Evolutionary conservation across 2,888 invertebrate genomes (phyloP).

Genomic region (Macroteleia sp.): DNA sequence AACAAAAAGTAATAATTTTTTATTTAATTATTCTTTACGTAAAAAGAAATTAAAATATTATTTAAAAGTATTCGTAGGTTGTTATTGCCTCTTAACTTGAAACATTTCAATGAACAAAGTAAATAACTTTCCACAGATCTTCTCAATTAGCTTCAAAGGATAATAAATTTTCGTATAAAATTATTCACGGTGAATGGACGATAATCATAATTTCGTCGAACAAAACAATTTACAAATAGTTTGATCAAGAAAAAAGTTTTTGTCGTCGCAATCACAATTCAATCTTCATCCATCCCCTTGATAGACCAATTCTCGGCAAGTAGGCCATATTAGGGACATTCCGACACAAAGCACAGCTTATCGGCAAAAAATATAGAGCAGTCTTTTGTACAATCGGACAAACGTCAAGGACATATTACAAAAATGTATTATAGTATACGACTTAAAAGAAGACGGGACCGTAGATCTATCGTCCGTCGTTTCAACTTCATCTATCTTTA

Average conservation of each 20-base stretch:
- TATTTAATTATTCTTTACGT: no score
- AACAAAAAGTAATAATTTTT: no score
- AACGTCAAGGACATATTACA: constrained; percentile 32
- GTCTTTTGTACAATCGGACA: constrained; percentile 11
- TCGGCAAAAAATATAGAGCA: constrained; percentile 10
- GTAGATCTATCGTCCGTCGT: constrained; percentile 33
- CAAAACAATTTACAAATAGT: constrained; percentile 16
- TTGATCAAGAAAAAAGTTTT: background rate
- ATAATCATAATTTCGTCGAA: constrained; percentile 8
- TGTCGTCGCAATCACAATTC: constrained; percentile 8
- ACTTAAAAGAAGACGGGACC: constrained; percentile 16
- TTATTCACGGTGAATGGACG: no score
- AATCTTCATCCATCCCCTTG: constrained; percentile 19
- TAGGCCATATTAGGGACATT: constrained; percentile 11
- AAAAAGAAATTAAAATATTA: no score
- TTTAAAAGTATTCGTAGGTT: no score
- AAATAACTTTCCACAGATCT: no score
- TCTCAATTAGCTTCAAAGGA: no score
- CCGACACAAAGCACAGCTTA: constrained; percentile 8
- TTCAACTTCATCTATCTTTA: constrained; percentile 44
- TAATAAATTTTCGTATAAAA: no score
- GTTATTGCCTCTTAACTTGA: no score
- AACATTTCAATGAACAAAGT: no score
- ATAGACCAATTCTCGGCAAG: constrained; percentile 31
- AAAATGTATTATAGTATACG: constrained; percentile 8